Base-by-base conservation (phyloP, 2,888 invertebrate genomes). In the Operophtera brumata region DNA sequence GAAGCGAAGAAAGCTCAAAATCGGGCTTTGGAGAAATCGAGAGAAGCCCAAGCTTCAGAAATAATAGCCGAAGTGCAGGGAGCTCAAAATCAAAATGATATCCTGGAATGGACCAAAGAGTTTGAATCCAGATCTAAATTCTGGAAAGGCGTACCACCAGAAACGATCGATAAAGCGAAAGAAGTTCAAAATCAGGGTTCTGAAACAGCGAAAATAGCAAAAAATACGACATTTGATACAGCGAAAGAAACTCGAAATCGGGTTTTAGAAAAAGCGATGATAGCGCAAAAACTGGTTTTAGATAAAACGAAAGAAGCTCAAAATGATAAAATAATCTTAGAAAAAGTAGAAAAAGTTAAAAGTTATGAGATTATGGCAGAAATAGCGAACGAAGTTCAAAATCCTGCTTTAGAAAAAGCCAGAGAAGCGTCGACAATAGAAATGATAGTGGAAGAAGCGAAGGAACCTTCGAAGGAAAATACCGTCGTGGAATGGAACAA, bases 401-500 rank as follows among this genome's bases (percentile, higher is more conserved):
- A 30, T 30, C 2, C 8, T 20, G 20, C 8, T 9, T 6, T 30
- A 8, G 7, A 8, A 9, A 30, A 30, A 30, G 5, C 8, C 25
- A 28, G 25, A 12, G 13, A 32, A n/a, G 25, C 25, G 6, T n/a
- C n/a, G n/a, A 2, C 9, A 13, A 4, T 30, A 12, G 37, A 39
- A 39, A 28, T 20, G 5, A 11, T 39, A 5, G 20, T 45, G 26
- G 32, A 44, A 11, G 47, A 42, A 47, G 28, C 10, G 3, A 51
- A 44, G 6, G 52, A 20, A 20, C 57, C 34, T 13, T 9, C n/a
- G n/a, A n/a, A n/a, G n/a, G n/a, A 58, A n/a, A 32, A 59, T 36
- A 56, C 52, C 0, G 47, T 44, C 4, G 54, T 67, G 0, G 44
- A 59, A 0, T 86, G 87, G 88, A 77, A 81, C 0, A 69, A 76